These are phyloP conservation scores for Helicoverpa armigera DNA, from an alignment of 1,140 invertebrate genomes.

Conservation along the genomic window DNA sequence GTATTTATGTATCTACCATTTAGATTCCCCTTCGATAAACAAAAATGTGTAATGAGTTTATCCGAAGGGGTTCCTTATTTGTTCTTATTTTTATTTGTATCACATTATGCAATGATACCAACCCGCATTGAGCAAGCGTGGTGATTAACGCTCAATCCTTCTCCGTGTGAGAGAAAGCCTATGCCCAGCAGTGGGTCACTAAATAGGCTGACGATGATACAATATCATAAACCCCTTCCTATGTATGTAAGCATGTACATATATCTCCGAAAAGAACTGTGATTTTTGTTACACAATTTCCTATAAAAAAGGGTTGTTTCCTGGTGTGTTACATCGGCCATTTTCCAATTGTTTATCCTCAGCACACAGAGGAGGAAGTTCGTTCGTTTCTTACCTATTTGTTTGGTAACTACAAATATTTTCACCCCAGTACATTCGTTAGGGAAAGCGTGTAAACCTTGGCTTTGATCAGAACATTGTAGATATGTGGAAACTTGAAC, in stretches of 20 bases:
- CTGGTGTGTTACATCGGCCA: not conserved
- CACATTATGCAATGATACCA: too few species aligned
- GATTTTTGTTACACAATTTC: not conserved
- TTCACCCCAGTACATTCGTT: slow-evolving; percentile 21
- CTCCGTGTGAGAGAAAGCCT: too few species aligned
- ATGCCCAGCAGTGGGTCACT: too few species aligned
- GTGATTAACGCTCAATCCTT: too few species aligned
- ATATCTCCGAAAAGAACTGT: too few species aligned
- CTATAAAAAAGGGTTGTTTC: not conserved
- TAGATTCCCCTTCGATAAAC: slow-evolving; percentile 10
- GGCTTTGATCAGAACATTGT: slow-evolving; percentile 21
- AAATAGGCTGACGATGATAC: too few species aligned
- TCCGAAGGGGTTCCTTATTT: not conserved
- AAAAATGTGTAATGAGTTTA: slow-evolving; percentile 10
- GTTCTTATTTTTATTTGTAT: too few species aligned
- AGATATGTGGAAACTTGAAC: slow-evolving; percentile 7
- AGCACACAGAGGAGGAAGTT: not conserved
- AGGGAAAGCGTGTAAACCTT: not conserved
- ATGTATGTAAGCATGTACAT: too few species aligned
- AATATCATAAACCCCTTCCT: too few species aligned
- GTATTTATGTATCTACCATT: slow-evolving; percentile 4
- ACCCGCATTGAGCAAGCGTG: too few species aligned
- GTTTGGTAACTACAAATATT: slow-evolving; percentile 27
- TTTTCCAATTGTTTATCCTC: slow-evolving; percentile 26
- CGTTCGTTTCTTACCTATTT: slow-evolving; percentile 20